Evolutionary conservation across 2,797 vertebrate genomes (phyloP), one percentile per base, ranked within the genome.

Genomic region (Chelonia mydas): DNA sequence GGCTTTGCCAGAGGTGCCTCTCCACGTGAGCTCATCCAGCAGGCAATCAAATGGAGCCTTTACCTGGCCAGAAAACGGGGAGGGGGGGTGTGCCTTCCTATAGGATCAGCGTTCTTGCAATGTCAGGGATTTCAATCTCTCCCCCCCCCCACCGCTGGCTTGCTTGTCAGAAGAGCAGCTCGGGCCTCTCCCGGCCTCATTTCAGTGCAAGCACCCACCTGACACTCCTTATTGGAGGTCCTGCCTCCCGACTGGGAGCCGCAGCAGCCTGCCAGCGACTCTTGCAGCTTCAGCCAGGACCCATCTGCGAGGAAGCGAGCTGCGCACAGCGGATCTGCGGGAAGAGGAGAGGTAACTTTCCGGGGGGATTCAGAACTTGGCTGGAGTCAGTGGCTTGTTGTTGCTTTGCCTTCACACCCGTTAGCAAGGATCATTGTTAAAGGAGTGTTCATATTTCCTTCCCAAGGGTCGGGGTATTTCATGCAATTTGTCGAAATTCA

Each of bases 41-140:
- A 17, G 94, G 93, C 37, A 41, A 9, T 1, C 13, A 0, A 47
- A n/a, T 0, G 6, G 41, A 57, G 92, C 4, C 74, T 90, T 77
- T 95, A 23, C 86, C 95, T 87, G 1, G 59, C 2, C 37, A 78
- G 91, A 96, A 55, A 87, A 72, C 0, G 78, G n/a, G 55, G 90
- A 1, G 92, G 7, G 92, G 15, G 86, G 65, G 79, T 92, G 53
- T n/a, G 84, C 65, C 11, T 90, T 84, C 95, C 95, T n/a, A 90
- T 91, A 95, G 95, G 93, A 95, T 31, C 88, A 93, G 94, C 93
- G 83, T 94, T 97, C 94, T 94, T 97, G 98, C 98, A 96, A 97
- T 96, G 98, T 97, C 97, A 98, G 98, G 97, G 95, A 91, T 98
- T 98, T 98, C n/a, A 90, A 96, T 97, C 59, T 96, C 95, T 93